Evolutionary conservation across 2,113 vertebrate genomes (phyloP), one percentile per base, ranked within the genome.

Genomic region (Hassar affinis): DNA sequence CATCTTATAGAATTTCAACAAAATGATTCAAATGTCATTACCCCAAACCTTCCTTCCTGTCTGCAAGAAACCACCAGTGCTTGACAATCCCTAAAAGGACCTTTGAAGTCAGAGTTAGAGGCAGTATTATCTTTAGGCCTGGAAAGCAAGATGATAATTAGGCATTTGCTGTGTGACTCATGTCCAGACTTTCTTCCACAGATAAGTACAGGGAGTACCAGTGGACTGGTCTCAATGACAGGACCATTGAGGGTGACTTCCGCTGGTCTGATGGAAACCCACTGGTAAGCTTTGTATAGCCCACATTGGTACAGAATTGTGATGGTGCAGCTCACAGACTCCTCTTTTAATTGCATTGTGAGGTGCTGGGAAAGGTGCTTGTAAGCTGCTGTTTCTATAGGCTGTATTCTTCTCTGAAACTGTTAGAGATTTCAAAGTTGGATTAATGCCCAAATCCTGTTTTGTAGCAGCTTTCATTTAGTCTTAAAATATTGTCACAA

Each of bases 191-290:
- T 75, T 27, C 81, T 77, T 83, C 38, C 15, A 54, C 81, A 98
- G 97, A 94, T 81, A 94, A 92, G 76, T 98, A 96, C 92, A 92
- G 85, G 87, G 96, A 98, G 6, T 98, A 98, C 88, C 97, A 99
- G 88, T 98, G 97, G 97, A 97, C 96, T 0, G 97, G 97, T 27
- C 88, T 99, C 20, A 98, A 98, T 2, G 97, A 98, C 92, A 91
- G 94, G 15, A 98, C 96, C 81, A 97, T 99, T 4, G 97, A 98
- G 86, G 97, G 96, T 45, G 97, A 99, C 76, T 98, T 98, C 91
- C 95, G 94, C 90, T 99, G 97, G 97, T 97, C 97, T 0, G 97
- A 99, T 0, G 96, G 97, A 14, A 96, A 93, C 86, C 95, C 96
- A 51, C 87, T 99, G 95, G 97, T 99, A 88, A 95, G 95, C 51